Conservation (phyloP, 2,113 vertebrate species). For the Mormyrus lacerda region DNA sequence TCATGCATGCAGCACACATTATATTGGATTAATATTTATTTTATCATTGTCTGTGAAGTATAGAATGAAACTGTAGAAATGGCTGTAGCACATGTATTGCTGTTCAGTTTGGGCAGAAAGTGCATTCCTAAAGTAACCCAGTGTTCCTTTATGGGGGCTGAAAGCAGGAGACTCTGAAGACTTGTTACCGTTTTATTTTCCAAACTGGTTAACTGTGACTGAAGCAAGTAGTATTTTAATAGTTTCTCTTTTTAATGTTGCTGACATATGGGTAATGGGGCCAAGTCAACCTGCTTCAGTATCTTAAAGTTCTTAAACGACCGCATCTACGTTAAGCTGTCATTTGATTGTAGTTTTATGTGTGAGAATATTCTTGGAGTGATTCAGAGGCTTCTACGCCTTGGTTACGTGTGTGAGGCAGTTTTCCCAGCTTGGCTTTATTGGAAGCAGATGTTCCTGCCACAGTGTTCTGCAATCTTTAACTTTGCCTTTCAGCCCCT, state of each 20-base stretch:
- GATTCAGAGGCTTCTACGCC: not conserved
- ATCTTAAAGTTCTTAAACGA: slow-evolving; percentile 35
- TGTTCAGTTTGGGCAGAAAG: not conserved
- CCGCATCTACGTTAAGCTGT: not conserved
- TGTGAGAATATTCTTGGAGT: not conserved
- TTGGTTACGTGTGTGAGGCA: not conserved
- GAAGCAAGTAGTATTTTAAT: slow-evolving; percentile 20
- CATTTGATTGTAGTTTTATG: not conserved
- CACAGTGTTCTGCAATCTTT: not conserved
- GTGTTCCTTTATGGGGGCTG: not conserved
- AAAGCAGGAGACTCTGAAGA: not conserved
- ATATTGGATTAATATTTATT: not conserved
- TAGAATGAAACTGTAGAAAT: not conserved
- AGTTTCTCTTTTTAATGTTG: slow-evolving; percentile 33
- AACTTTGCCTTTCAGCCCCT: not conserved
- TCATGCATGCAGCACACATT: not conserved
- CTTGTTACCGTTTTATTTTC: not conserved
- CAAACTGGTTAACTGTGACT: slow-evolving; percentile 37
- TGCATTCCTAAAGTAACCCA: not conserved
- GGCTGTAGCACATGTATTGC: not conserved
- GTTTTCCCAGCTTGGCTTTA: not conserved
- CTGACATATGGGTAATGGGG: slow-evolving; percentile 25
- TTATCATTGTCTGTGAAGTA: not conserved
- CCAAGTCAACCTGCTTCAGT: slow-evolving; percentile 28
- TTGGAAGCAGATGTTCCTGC: not conserved